Base-by-base conservation (phyloP, 2,888 invertebrate species). In the Parascotia fuliginaria region DNA sequence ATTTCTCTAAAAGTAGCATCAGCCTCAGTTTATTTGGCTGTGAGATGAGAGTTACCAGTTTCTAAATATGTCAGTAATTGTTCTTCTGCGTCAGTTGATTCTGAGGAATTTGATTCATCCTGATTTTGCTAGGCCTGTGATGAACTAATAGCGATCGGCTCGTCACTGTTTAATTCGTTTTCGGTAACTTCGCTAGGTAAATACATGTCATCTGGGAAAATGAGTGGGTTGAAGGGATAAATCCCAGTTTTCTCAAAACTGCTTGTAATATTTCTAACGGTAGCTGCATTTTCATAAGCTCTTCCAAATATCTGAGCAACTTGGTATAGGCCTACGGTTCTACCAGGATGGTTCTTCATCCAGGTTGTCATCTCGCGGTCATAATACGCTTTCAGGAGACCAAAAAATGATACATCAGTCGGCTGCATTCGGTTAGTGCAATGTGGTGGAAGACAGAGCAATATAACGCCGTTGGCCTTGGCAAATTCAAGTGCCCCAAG, bases 221-320 rank as follows among this genome's bases (percentile, higher is more conserved):
- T 43, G 16, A 49, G 32, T 34, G 53, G 57, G 32, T 53, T 50
- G 31, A 51, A 47, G 13, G 52, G 48, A 50, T 24, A 51, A 51
- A 53, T 53, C 46, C 53, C 49, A 33, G 28, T 53, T 61, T 55
- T 63, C 15, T 50, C 32, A 44, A 63, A 65, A 33, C 61, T n/a
- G n/a, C n/a, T n/a, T n/a, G n/a, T n/a, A n/a, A n/a, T n/a, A n/a
- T n/a, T n/a, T n/a, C n/a, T n/a, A n/a, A n/a, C n/a, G n/a, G n/a
- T n/a, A n/a, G n/a, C n/a, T n/a, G n/a, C n/a, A n/a, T n/a, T n/a
- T n/a, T n/a, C n/a, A n/a, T n/a, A n/a, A n/a, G n/a, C n/a, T n/a
- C n/a, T n/a, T n/a, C n/a, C n/a, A n/a, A n/a, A n/a, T n/a, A n/a
- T n/a, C n/a, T n/a, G n/a, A n/a, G n/a, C n/a, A n/a, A n/a, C n/a